phyloP scores from a whole-genome alignment of 2,113 vertebrate species.

The Macquaria australasica region DNA sequence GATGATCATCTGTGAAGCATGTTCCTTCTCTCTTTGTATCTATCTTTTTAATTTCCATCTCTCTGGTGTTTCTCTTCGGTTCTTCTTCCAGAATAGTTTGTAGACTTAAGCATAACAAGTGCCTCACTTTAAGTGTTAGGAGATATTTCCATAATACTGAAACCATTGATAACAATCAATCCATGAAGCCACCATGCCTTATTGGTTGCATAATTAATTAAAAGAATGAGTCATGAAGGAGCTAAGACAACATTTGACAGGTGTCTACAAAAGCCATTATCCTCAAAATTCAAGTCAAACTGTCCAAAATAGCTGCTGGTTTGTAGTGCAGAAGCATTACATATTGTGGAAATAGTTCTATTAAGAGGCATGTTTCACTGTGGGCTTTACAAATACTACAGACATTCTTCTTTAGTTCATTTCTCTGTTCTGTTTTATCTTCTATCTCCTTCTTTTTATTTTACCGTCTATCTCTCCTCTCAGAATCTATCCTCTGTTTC shows the following conservation, averaged over 20 bases:
- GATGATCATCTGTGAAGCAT: slow-evolving; percentile 59
- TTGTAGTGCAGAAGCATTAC: slow-evolving; percentile 17
- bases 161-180: slow-evolving; percentile 72
- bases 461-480: slow-evolving; percentile 55
- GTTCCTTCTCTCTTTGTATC: slow-evolving; percentile 48
- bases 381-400: slow-evolving; percentile 52
- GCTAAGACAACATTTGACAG: slow-evolving; percentile 48
- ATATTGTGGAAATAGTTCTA: slow-evolving; percentile 55
- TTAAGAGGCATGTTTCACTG: slow-evolving; percentile 72
- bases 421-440: slow-evolving; percentile 2
- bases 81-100: slow-evolving; percentile 49
- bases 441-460: slow-evolving; percentile 39
- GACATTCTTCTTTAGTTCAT: slow-evolving; percentile 3
- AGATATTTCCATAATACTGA: slow-evolving; percentile 69
- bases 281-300: slow-evolving; percentile 43
- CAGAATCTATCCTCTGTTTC: slow-evolving; percentile 53
- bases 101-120: slow-evolving; percentile 76
- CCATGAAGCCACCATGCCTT: slow-evolving; percentile 76
- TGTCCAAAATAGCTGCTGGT: slow-evolving; percentile 48
- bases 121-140: slow-evolving; percentile 77
- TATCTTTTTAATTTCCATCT: slow-evolving; percentile 35
- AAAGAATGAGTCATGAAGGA: slow-evolving; percentile 43
- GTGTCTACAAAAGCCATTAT: slow-evolving; percentile 70
- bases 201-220: slow-evolving; percentile 64
- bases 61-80: slow-evolving; percentile 54